Base-by-base conservation (phyloP, 2,797 vertebrate genomes). In the Neopelma chrysocephalum region DNA sequence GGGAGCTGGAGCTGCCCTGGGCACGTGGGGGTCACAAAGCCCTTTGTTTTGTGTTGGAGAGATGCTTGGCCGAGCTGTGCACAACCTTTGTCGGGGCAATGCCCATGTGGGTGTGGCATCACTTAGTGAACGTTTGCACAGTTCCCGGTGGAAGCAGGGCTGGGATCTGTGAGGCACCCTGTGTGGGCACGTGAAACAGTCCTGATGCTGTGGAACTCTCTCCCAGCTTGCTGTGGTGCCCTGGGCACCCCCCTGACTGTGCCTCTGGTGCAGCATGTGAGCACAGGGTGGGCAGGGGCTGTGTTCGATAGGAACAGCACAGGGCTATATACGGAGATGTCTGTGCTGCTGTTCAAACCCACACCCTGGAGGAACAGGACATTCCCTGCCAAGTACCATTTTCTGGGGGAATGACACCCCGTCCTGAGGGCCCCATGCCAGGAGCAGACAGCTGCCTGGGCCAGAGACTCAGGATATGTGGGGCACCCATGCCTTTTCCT, bases 291-390 rank as follows among this genome's bases (percentile, higher is more conserved):
- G n/a, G 56, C 62, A 36, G 66, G 58, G 69, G 26, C 22, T 38
- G 40, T 0, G 1, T 40, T 51, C 14, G 51, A 22, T 68, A 58
- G 72, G 88, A 90, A 23, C 6, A 89, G 78, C 81, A 47, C 68
- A 57, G 8, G 22, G 45, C 75, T 91, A 4, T 60, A 32, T 58
- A 47, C 1, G 19, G 83, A 84, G 51, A 36, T 26, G 17, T 60
- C 76, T 57, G 61, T 31, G 71, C 68, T 2, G 4, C 50, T 15
- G 3, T 11, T 78, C 66, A 34, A n/a, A 45, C 61, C 15, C 3
- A 0, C 0, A 2, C 22, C 42, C 25, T 29, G 78, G 47, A 82
- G 34, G 60, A 76, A 17, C 0, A 4, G 15, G 38, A 16, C 0
- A 0, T 57, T 89, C 43, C 47, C 47, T 87, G 83, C 58, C 88